Base-by-base conservation (phyloP, 2,888 invertebrate genomes). In the Hydraecia micacea region DNA sequence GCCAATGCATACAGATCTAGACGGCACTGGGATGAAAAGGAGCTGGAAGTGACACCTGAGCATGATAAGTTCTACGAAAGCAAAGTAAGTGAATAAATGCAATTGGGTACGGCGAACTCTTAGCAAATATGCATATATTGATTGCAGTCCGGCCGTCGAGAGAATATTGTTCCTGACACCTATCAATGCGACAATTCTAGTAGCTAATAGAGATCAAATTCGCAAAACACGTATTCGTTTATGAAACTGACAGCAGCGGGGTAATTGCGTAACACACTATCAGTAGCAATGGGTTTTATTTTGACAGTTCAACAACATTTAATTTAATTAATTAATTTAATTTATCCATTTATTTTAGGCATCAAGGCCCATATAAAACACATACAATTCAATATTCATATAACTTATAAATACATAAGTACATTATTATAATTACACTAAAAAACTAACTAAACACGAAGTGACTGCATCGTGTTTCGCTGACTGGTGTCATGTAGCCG, bases 1-100 rank as follows among this genome's bases (percentile, higher is more conserved):
- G 88, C 90, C 93, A 93, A 94, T 94, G 93, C 94, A 94, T 94
- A 94, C 94, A 92, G 93, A 94, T 92, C 90, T 88, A 84, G 74
- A 76, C 76, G 58, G 75, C 73, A 88, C 86, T 77, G 8, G 36
- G 80, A 82, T 72, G 62, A 69, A 76, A 7, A 36, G 36, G 25
- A 66, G 6, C 73, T 78, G 18, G 66, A 75, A 76, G 13, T 28
- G 71, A 68, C 87, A 91, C 49, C n/a, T 0, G 4, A 55, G 32
- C 15, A 21, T 52, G 2, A 28, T 42, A 13, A 28, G 6, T 42
- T 25, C n/a, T 55, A 18, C 2, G 2, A 25, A 15, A 39, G 21
- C 7, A 39, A 77, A 49, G 25, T 49, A 28, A 11, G 18, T 42
- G 0, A 2, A n/a, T 5, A 73, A n/a, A 52, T 15, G 28, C 36